A percentile compares a stretch with the other conserved stretches of the same genome.
Conservation (phyloP, 2,113 vertebrate species). For the Glareola pratincola region DNA sequence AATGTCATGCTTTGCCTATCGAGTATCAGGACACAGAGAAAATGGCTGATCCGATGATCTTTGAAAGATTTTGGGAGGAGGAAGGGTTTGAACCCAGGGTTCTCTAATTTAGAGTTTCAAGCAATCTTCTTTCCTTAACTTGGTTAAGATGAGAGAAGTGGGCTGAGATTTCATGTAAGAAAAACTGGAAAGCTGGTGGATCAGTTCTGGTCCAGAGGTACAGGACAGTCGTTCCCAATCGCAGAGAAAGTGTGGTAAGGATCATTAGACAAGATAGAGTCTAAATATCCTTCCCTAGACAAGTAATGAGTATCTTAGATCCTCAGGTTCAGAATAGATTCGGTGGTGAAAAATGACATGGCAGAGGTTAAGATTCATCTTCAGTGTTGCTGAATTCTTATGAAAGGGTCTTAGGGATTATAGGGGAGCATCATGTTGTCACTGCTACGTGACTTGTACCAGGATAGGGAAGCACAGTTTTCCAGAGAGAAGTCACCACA, state of each 20-base stretch:
- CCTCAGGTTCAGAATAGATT: background rate
- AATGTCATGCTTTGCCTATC: background rate
- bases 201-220: background rate
- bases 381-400: background rate
- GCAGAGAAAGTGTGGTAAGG: background rate
- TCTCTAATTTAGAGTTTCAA: background rate
- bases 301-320: background rate
- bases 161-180: background rate
- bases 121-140: background rate
- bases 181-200: background rate
- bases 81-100: background rate
- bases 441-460: background rate
- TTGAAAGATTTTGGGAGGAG: background rate
- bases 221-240: background rate
- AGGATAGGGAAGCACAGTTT: background rate
- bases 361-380: background rate
- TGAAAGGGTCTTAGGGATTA: background rate
- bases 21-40: background rate
- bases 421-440: background rate
- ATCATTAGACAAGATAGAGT: background rate
- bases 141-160: background rate
- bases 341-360: background rate
- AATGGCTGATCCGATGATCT: background rate
- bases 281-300: background rate
- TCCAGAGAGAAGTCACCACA: background rate